phyloP scores from a whole-genome alignment of 2,888 invertebrate genomes.

The Drosophila nigricruria region DNA sequence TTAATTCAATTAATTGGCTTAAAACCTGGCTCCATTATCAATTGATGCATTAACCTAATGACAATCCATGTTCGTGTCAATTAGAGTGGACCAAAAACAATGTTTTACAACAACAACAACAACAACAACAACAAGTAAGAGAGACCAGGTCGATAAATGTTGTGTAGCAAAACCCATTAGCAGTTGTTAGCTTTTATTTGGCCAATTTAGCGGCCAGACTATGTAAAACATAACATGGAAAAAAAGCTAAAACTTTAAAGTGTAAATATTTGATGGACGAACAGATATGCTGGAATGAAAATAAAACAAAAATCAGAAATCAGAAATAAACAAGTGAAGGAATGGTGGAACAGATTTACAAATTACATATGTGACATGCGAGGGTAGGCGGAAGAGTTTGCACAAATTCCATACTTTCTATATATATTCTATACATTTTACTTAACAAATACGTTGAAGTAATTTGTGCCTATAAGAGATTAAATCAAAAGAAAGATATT shows the following conservation, averaged over 20 bases:
- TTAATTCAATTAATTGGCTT: slow-evolving; percentile 62
- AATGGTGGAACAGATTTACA: neutral
- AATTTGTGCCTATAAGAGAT: too few relatives aligned
- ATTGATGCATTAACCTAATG: slow-evolving; percentile 57
- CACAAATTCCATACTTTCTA: too few relatives aligned
- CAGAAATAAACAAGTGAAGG: neutral
- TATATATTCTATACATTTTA: too few relatives aligned
- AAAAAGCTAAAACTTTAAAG: slow-evolving; percentile 14
- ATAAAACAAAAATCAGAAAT: neutral
- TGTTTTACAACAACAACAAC: slow-evolving; percentile 33
- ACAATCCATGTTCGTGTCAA: slow-evolving; percentile 57
- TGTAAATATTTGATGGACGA: slow-evolving; percentile 1
- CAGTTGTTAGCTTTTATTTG: slow-evolving; percentile 54
- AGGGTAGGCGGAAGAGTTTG: neutral
- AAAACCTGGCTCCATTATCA: slow-evolving; percentile 37
- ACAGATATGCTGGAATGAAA: neutral
- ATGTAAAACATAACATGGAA: neutral
- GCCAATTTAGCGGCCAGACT: slow-evolving; percentile 46
- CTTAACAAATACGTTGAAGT: too few relatives aligned
- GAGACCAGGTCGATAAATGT: slow-evolving; percentile 16
- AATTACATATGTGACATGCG: neutral
- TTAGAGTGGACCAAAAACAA: slow-evolving; percentile 54
- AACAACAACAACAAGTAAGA: slow-evolving; percentile 13
- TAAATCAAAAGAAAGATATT: too few relatives aligned
- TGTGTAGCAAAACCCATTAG: slow-evolving; percentile 47